These are phyloP conservation scores for Phorcus lineatus DNA, from an alignment of 2,888 invertebrate genomes.

Conservation along the genomic window DNA sequence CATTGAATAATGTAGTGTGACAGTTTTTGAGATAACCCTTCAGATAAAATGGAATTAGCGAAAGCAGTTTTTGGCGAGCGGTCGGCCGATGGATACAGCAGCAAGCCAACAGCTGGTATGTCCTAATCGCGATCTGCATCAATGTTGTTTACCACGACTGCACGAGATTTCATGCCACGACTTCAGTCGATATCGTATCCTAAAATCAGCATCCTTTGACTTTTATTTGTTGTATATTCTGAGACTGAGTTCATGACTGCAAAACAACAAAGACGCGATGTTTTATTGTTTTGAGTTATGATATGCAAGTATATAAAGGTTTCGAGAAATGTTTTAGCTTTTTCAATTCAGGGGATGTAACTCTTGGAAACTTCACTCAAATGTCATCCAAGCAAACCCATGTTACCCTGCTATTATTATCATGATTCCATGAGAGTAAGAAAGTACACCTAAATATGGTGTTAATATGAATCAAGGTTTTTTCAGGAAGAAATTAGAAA, in stretches of 20 bases:
- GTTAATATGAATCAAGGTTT: too few species aligned
- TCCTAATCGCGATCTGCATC: not conserved
- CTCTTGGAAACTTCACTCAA: not conserved
- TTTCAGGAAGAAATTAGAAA: too few species aligned
- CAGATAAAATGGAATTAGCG: conserved; percentile 88
- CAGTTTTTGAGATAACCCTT: not conserved
- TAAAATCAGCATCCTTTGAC: not conserved
- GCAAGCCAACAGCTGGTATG: conserved; percentile 75
- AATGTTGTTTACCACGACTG: not conserved
- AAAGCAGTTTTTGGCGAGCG: conserved; percentile 91
- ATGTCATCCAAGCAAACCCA: not conserved
- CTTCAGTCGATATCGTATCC: not conserved
- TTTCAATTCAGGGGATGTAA: too few species aligned
- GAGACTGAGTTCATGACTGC: not conserved
- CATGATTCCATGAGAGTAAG: too few species aligned
- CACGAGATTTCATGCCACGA: not conserved
- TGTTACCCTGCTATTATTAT: not conserved
- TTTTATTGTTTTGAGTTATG: too few species aligned
- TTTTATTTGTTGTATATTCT: not conserved
- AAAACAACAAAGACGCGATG: too few species aligned
- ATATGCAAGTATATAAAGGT: too few species aligned
- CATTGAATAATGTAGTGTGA: not conserved
- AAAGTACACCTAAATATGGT: too few species aligned
- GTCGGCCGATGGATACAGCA: conserved; percentile 90
- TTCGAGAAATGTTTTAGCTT: too few species aligned